Base-by-base conservation (phyloP, 2,113 vertebrate genomes). In the Maccullochella peelii region DNA sequence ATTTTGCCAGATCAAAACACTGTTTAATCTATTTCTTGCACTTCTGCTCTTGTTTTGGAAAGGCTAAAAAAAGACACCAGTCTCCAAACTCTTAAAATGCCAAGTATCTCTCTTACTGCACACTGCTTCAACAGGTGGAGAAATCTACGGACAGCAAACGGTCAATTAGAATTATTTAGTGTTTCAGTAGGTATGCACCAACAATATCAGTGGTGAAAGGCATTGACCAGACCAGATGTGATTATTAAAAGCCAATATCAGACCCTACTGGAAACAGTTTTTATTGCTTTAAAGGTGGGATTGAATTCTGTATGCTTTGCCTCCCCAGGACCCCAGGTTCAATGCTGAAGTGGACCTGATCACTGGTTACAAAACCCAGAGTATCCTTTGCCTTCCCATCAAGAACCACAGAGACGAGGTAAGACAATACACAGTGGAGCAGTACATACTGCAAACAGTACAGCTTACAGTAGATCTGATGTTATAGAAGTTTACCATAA, bases 401-500 rank as follows among this genome's bases (percentile, higher is more conserved):
- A 99, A 99, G 95, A 99, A 99, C 90, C 98, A 99, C 54, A 96
- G 95, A 88, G 96, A 97, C 23, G 97, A 99, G 97, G 98, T 99
- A 92, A 83, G 84, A 25, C 5, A 21, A 1, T 14, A 12, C 25
- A 33, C 16, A 42, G 4, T 5, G 0, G 2, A 66, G 10, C 9
- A 1, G 36, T 6, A 27, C 14, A 49, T 21, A 16, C 49, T 25
- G 20, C 8, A 20, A 6, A 40, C 11, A 55, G 21, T 36, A 4
- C 8, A 38, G 7, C 11, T 36, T 77, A 27, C 40, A n/a, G 38
- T 11, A 59, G 40, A 27, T 59, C 52, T 58, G 54, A 12, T 21
- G 10, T 30, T 18, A 20, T 23, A n/a, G 20, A 62, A 62, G 30
- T 25, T 25, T 8, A 23, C 27, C 27, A 36, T 21, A 61, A 23